phyloP scores from a whole-genome alignment of 2,797 vertebrate genomes.

The Sebastes paucispinis region DNA sequence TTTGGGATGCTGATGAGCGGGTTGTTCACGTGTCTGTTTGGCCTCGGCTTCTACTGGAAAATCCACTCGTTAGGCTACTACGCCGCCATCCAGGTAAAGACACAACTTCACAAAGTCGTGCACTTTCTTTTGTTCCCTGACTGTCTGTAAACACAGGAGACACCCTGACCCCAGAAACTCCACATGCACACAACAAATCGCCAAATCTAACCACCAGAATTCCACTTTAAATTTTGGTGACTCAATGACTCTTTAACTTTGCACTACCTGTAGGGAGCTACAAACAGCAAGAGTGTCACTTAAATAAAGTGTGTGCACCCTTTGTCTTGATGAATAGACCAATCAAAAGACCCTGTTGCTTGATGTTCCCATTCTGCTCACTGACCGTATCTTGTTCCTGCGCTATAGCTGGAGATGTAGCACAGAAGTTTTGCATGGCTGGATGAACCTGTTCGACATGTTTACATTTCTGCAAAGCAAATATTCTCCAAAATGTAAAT shows the following conservation, averaged over 20 bases:
- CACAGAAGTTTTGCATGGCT: neutral
- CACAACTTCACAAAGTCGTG: neutral
- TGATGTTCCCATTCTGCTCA: neutral
- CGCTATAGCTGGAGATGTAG: neutral
- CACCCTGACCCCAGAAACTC: neutral
- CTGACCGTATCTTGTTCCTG: neutral
- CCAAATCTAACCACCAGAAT: neutral
- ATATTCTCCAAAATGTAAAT: neutral
- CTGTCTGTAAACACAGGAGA: neutral
- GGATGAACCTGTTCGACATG: neutral
- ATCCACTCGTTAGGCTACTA: slow-evolving; percentile 94
- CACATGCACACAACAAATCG: neutral
- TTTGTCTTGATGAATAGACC: neutral
- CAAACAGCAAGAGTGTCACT: neutral
- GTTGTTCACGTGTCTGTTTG: slow-evolving; percentile 90
- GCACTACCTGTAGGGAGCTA: neutral
- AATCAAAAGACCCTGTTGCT: neutral
- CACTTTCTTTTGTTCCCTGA: neutral
- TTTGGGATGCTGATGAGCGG: slow-evolving; percentile 93
- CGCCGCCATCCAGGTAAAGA: slow-evolving; percentile 89
- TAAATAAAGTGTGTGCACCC: neutral
- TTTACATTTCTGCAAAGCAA: neutral
- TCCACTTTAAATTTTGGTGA: neutral
- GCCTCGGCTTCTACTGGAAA: slow-evolving; percentile 92
- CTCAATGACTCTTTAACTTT: neutral